phyloP scores from a whole-genome alignment of 1,140 invertebrate genomes.

The Habropoda laboriosa region DNA sequence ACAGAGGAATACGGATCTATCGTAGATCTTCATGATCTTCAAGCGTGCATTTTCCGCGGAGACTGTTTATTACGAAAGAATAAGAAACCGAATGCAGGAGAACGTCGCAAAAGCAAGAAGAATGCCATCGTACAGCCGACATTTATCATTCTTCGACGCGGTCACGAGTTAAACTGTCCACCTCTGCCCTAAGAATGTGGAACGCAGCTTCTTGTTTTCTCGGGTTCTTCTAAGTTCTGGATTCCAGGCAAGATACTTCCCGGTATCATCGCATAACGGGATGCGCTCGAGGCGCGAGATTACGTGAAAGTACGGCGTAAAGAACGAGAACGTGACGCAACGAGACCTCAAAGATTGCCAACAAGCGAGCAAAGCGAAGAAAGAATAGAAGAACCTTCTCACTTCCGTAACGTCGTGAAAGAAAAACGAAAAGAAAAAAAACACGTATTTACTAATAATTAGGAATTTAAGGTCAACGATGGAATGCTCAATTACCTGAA shows the following conservation, averaged over 20 bases:
- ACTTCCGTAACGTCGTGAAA: too few relatives aligned
- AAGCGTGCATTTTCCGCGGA: too few relatives aligned
- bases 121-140: neutral
- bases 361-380: too few relatives aligned
- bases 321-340: neutral
- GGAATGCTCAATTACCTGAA: too few relatives aligned
- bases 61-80: too few relatives aligned
- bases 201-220: neutral
- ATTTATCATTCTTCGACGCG: neutral
- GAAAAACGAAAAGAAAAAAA: too few relatives aligned
- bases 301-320: neutral
- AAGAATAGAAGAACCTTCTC: too few relatives aligned
- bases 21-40: too few relatives aligned
- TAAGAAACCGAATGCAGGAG: neutral
- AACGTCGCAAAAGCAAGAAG: neutral
- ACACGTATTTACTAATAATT: too few relatives aligned
- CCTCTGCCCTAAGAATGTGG: neutral
- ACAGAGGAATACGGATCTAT: too few relatives aligned
- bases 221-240: neutral
- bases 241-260: constrained; percentile 3
- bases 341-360: too few relatives aligned
- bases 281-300: constrained; percentile 2
- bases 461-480: too few relatives aligned
- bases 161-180: neutral
- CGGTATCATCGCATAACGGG: neutral